phyloP scores from a whole-genome alignment of 2,113 vertebrate species.

The Petaurus breviceps region DNA sequence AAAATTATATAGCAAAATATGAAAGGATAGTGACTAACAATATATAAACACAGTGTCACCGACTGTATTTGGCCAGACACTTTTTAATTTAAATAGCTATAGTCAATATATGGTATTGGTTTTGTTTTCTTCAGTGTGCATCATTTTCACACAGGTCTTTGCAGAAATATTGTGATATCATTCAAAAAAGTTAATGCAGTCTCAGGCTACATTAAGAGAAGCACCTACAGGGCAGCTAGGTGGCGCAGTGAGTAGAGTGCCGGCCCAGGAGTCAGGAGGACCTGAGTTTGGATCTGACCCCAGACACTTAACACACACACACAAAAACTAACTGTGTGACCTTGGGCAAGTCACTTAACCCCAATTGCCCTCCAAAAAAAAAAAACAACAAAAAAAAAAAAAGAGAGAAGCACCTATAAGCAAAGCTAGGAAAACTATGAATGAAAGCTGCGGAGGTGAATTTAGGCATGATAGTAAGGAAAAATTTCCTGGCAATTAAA shows the following conservation, averaged over 20 bases:
- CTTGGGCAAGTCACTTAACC: no score
- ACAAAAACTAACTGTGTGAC: no score
- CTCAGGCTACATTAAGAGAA: background rate
- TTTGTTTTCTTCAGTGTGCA: background rate
- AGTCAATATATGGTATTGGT: background rate
- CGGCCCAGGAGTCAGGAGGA: no score
- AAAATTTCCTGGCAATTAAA: background rate
- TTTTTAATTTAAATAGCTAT: background rate
- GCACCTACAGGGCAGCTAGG: no score
- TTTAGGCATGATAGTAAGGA: background rate
- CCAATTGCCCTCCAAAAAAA: no score
- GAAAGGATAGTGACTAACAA: background rate
- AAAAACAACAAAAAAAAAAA: no score
- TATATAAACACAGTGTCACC: background rate
- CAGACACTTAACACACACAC: no score
- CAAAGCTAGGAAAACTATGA: background rate
- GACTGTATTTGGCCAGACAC: background rate
- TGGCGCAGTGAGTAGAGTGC: no score
- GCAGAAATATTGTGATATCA: background rate
- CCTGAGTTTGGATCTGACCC: no score
- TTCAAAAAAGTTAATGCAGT: background rate
- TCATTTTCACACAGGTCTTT: background rate
- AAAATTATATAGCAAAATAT: background rate
- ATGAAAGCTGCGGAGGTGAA: background rate
- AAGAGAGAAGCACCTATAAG: background rate